Evolutionary conservation across 2,888 invertebrate species (phyloP), one percentile per base, ranked within the genome.

Genomic region (Cryptocheilus praepositus): DNA sequence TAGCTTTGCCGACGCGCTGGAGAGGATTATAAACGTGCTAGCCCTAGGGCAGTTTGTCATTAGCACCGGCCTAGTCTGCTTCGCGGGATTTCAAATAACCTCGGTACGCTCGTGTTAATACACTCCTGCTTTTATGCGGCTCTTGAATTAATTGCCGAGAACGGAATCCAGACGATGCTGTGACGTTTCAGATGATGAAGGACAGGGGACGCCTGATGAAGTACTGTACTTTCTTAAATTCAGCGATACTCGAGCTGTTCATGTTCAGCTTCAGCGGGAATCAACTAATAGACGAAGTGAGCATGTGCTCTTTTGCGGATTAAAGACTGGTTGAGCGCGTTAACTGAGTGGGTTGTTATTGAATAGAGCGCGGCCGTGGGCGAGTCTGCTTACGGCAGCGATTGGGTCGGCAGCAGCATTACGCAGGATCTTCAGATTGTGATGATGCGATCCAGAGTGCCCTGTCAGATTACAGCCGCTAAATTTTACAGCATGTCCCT

Each of bases 401-500:
- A 78, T 15, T 86, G 85, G 86, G 46, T 80, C 8, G 81, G 80
- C 16, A 66, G 76, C 28, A 36, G 65, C 2, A 76, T 73, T 7
- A 46, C 68, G 5, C 73, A 70, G 25, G 76, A 61, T 53, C 60
- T 86, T 18, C 73, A 68, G 59, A 81, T 87, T 49, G 22, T 86
- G 21, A 81, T 86, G 77, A 79, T 83, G 70, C 73, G 86, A 57
- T 72, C 83, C 3, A 77, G 63, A 19, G 72, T 68, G 18, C 81
- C 85, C 0, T 79, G 80, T 58, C 81, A 69, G 61, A 86, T 87
- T 46, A 86, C 85, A 0, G 84, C 85, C 1, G 86, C 81, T 2
- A 87, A 85, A 74, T 87, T 87, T 64, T 86, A 85, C 65, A 80
- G 77, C 28, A 80, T 87, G 83, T 83, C 85, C 0, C 69, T 86